phyloP scores from a whole-genome alignment of 2,888 invertebrate species.

The Calephelis perditalis region DNA sequence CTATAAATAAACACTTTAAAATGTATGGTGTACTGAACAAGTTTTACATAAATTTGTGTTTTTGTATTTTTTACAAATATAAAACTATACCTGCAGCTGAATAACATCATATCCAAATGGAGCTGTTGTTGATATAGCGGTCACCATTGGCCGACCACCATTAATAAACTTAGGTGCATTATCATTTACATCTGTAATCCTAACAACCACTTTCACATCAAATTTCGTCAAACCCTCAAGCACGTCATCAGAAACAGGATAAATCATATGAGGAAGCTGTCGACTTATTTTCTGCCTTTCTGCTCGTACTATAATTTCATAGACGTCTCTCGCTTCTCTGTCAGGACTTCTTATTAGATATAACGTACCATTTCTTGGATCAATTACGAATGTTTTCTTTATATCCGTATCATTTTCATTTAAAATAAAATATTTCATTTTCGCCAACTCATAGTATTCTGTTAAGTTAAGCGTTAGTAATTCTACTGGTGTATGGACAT shows the following conservation, averaged over 20 bases:
- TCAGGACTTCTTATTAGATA: constrained; percentile 86
- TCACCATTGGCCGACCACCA: constrained; percentile 87
- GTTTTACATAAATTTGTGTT: too few species aligned
- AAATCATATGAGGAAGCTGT: constrained; percentile 85
- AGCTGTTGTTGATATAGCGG: constrained; percentile 89
- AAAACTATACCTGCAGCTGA: constrained; percentile 78
- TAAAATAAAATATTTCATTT: constrained; percentile 81
- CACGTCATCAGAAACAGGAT: constrained; percentile 85
- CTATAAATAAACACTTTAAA: too few species aligned
- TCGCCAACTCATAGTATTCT: constrained; percentile 80
- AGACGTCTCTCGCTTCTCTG: constrained; percentile 82
- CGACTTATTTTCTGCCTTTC: constrained; percentile 80
- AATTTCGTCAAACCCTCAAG: constrained; percentile 84
- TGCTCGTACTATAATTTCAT: constrained; percentile 75
- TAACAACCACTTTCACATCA: constrained; percentile 88
- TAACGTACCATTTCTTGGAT: constrained; percentile 86
- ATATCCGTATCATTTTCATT: constrained; percentile 78
- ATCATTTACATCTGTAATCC: constrained; percentile 89
- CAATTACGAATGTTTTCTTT: constrained; percentile 83
- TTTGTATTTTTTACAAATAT: background rate
- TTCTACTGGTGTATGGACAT: constrained; percentile 85
- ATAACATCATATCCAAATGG: constrained; percentile 90
- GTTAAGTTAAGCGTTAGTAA: constrained; percentile 87
- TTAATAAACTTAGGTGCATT: constrained; percentile 87
- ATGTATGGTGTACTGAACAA: too few species aligned